Evolutionary conservation across 2,113 vertebrate genomes (phyloP), one percentile per base, ranked within the genome.

Genomic region (Ictalurus punctatus): DNA sequence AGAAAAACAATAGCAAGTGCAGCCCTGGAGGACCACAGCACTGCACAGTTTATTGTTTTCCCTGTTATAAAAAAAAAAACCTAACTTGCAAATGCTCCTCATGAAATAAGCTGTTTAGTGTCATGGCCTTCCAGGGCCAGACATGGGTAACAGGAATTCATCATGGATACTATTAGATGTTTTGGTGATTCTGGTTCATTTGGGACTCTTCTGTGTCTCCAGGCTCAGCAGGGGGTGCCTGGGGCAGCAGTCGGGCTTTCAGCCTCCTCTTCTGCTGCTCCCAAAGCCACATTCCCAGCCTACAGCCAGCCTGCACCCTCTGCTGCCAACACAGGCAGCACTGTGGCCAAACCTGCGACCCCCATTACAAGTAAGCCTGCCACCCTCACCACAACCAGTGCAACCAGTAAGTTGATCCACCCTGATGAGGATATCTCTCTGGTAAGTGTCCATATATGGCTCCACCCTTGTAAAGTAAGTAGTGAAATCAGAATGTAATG

Each of bases 341-440:
- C 97, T 96, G 97, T 98, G 94, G 97, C 97, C 93, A 99, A 99
- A 93, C 96, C 97, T 40, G 85, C 81, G 94, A 96, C 97, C 17
- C 95, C 97, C 92, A 97, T 98, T 95, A 96, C 98, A 96, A 98
- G 96, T 97, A 99, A 99, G 96, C 98, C 98, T 93, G 98, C 98
- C 93, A 98, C 98, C 90, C 98, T 99, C 93, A 98, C 97, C 88
- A 98, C 98, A 90, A 97, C 97, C 96, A 99, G 98, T 97, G 98
- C 98, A 97, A 99, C 98, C 96, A 99, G 98, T 99, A 99, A 99
- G 98, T 99, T 99, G 98, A 99, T 99, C 97, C 98, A 99, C 94
- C 98, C 98, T 97, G 98, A 99, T 99, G 98, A 99, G 98, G 98
- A 99, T 97, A 98, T 99, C 96, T 99, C 98, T 91, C 96, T 99